Evolutionary conservation across 2,888 invertebrate genomes (phyloP).

Genomic region (Hydrotaea cyrtoneurina): DNA sequence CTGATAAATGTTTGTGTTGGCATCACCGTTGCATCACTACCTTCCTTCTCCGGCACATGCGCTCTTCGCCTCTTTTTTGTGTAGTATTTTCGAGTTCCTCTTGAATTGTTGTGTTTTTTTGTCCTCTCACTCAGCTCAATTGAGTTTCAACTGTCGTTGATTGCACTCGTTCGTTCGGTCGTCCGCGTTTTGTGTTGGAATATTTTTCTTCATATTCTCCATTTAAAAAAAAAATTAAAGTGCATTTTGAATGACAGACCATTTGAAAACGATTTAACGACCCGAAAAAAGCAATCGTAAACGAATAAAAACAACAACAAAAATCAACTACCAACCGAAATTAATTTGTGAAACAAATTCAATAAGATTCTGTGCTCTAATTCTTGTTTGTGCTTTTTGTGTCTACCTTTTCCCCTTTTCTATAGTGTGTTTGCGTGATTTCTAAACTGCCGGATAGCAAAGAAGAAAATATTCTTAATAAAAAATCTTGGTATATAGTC

Average conservation of each 20-base stretch:
- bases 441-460: constrained; percentile 3
- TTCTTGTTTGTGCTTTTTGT: constrained; percentile 2
- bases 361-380: constrained; percentile 8
- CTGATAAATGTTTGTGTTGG: no score
- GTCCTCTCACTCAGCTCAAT: constrained; percentile 26
- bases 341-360: not conserved
- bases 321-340: not conserved
- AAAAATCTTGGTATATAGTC: no score
- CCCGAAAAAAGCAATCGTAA: constrained; percentile 2
- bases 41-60: constrained; percentile 32
- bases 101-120: constrained; percentile 11
- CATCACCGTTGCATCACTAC: not conserved
- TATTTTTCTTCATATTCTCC: not conserved
- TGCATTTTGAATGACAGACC: constrained; percentile 44
- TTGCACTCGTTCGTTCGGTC: constrained; percentile 38
- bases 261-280: constrained; percentile 16
- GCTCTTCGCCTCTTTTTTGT: constrained; percentile 16
- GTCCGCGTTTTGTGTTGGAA: constrained; percentile 36
- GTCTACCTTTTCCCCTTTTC: not conserved
- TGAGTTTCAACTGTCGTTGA: constrained; percentile 50
- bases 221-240: constrained; percentile 32
- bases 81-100: not conserved
- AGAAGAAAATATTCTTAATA: not conserved
- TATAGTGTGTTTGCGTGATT: constrained; percentile 27
- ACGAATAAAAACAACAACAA: not conserved